These are phyloP conservation scores for Conops quadrifasciatus DNA, from an alignment of 2,888 invertebrate genomes.

Conservation along the genomic window DNA sequence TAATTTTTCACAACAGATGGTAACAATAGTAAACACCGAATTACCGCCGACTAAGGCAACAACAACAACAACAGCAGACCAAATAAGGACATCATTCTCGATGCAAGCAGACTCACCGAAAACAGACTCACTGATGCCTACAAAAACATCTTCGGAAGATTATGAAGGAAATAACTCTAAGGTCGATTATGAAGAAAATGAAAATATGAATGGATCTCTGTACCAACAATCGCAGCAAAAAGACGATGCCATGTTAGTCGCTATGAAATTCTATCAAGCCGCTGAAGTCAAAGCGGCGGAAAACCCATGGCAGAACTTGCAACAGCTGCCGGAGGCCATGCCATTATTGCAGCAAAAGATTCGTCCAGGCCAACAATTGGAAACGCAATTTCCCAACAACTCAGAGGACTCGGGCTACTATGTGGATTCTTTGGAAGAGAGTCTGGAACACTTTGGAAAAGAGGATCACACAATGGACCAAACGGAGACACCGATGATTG, in stretches of 20 bases:
- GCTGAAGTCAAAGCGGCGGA: constrained; percentile 34
- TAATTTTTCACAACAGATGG: too few relatives aligned
- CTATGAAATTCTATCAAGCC: constrained; percentile 46
- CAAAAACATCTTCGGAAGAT: constrained; percentile 23
- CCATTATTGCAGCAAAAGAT: constrained; percentile 29
- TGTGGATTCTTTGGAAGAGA: constrained; percentile 50
- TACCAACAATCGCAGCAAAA: constrained; percentile 6
- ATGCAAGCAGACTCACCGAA: constrained; percentile 46
- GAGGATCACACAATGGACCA: constrained; percentile 30
- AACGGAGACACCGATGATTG: constrained; percentile 17
- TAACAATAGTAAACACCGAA: too few relatives aligned
- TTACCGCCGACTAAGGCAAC: constrained; percentile 27
- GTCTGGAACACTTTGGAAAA: constrained; percentile 23
- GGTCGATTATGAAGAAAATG: constrained; percentile 51
- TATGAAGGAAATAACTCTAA: constrained; percentile 23
- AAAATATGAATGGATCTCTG: constrained; percentile 23
- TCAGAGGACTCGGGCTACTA: constrained; percentile 58
- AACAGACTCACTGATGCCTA: constrained; percentile 46
- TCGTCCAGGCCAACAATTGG: constrained; percentile 37
- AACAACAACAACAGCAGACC: constrained; percentile 48
- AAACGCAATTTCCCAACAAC: constrained; percentile 46
- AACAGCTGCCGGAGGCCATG: constrained; percentile 29
- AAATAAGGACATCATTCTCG: constrained; percentile 50
- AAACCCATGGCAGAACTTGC: constrained; percentile 40
- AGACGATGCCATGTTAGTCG: constrained; percentile 34